These are phyloP conservation scores for Andrena flavipes DNA, from an alignment of 2,888 invertebrate genomes.

Conservation along the genomic window DNA sequence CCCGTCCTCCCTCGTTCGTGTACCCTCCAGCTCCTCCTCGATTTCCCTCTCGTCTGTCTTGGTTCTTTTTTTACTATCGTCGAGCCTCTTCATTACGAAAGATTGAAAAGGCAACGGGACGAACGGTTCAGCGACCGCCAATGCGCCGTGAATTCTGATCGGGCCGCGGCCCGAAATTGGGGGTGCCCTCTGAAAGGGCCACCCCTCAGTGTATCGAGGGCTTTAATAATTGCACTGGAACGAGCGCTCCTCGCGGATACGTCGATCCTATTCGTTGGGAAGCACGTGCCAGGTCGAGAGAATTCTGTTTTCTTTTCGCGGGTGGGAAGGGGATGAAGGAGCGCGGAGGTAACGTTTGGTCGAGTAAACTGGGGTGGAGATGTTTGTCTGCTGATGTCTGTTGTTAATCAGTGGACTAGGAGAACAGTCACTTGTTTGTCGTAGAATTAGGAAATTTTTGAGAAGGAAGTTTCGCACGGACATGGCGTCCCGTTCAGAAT, in stretches of 20 bases:
- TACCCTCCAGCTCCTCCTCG: neutral
- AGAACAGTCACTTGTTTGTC: too few relatives aligned
- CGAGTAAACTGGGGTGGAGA: neutral
- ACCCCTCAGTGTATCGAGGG: constrained; percentile 39
- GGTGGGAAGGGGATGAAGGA: constrained; percentile 6
- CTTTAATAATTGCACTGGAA: constrained; percentile 56
- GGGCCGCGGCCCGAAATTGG: constrained; percentile 30
- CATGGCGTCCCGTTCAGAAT: too few relatives aligned
- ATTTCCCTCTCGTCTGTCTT: constrained; percentile 1
- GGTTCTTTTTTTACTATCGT: constrained; percentile 49
- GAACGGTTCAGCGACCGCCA: constrained; percentile 63
- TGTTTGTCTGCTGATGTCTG: neutral
- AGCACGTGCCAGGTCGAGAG: constrained; percentile 34
- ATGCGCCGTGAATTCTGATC: constrained; percentile 60
- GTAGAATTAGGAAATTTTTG: too few relatives aligned
- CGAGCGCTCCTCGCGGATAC: constrained; percentile 11
- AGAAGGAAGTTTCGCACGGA: too few relatives aligned
- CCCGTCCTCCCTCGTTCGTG: constrained; percentile 44
- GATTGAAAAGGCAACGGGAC: constrained; percentile 63
- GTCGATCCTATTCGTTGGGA: constrained; percentile 11
- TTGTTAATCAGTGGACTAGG: too few relatives aligned
- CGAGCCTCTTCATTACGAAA: constrained; percentile 67
- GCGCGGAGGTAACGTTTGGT: constrained; percentile 18
- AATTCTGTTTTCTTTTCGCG: constrained; percentile 15
- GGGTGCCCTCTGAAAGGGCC: constrained; percentile 24